Evolutionary conservation across 2,113 vertebrate species (phyloP).

Genomic region (Cebidichthys violaceus): DNA sequence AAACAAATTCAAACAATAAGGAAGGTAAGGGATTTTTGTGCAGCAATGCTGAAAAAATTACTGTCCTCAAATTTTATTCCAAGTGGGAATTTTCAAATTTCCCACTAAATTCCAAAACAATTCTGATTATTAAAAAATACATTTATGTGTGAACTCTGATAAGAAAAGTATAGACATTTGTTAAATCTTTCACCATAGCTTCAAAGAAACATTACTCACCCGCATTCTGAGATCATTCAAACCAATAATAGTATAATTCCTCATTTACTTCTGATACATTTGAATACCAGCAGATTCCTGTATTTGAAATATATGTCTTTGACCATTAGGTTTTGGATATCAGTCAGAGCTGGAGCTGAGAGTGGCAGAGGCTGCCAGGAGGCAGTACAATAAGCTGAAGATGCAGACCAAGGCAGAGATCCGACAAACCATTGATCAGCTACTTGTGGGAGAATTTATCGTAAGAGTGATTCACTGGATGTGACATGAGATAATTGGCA

Average conservation of each 20-base stretch:
- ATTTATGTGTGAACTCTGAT: not conserved
- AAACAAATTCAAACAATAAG: not conserved
- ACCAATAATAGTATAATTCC: not conserved
- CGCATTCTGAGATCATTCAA: not conserved
- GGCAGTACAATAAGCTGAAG: conserved; percentile 98
- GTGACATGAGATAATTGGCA: not conserved
- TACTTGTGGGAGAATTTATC: conserved; percentile 97
- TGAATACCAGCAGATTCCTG: not conserved
- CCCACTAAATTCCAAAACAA: not conserved
- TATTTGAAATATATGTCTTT: conserved; percentile 16
- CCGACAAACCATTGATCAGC: conserved; percentile 94
- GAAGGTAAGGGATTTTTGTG: not conserved
- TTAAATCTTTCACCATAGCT: not conserved
- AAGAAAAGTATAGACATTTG: not conserved
- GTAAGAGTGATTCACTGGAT: conserved; percentile 83
- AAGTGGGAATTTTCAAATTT: too few species aligned
- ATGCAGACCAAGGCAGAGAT: conserved; percentile 99
- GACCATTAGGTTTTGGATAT: conserved; percentile 91
- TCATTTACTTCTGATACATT: not conserved
- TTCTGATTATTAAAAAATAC: not conserved
- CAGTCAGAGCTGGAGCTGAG: conserved; percentile 96
- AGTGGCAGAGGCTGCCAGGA: conserved; percentile 95
- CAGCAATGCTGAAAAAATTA: not conserved
- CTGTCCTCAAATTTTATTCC: too few species aligned
- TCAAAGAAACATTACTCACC: not conserved